Percentiles rank a stretch among this genome's conserved stretches.
Evolutionary conservation across 2,797 vertebrate species (phyloP).

Genomic region (Pagetopsis macropterus): DNA sequence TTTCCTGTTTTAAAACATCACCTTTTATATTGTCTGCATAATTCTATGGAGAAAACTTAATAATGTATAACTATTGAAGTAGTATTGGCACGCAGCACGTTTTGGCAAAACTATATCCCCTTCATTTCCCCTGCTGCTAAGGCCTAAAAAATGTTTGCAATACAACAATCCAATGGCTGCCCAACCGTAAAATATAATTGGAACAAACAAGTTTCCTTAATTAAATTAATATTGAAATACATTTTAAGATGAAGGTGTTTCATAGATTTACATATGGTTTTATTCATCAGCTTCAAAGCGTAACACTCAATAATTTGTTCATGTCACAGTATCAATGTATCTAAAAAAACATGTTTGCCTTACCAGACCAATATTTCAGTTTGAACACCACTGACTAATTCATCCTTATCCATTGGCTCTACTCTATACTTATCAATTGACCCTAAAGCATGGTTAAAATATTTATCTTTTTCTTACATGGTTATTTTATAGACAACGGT

Average conservation of each 20-base stretch:
- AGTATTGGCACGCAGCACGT: too few relatives aligned
- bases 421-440: not conserved
- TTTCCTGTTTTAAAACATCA: not conserved
- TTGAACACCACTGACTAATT: not conserved
- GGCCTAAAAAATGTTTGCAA: not conserved
- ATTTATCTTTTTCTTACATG: not conserved
- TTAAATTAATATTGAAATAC: not conserved
- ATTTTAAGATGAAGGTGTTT: not conserved
- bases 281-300: constrained; percentile 12
- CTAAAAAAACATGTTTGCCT: not conserved
- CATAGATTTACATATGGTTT: not conserved
- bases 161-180: not conserved
- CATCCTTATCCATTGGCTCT: not conserved
- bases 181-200: not conserved
- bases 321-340: constrained; percentile 1
- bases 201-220: not conserved
- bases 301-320: constrained; percentile 1
- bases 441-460: not conserved
- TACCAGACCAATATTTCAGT: constrained; percentile 1
- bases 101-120: not conserved
- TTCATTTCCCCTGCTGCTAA: constrained; percentile 11
- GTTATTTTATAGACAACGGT: constrained; percentile 5
- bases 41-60: not conserved
- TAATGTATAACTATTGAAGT: too few relatives aligned
- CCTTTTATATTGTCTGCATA: not conserved